These are phyloP conservation scores for Loriculus beryllinus DNA, from an alignment of 2,797 vertebrate genomes.

Conservation along the genomic window DNA sequence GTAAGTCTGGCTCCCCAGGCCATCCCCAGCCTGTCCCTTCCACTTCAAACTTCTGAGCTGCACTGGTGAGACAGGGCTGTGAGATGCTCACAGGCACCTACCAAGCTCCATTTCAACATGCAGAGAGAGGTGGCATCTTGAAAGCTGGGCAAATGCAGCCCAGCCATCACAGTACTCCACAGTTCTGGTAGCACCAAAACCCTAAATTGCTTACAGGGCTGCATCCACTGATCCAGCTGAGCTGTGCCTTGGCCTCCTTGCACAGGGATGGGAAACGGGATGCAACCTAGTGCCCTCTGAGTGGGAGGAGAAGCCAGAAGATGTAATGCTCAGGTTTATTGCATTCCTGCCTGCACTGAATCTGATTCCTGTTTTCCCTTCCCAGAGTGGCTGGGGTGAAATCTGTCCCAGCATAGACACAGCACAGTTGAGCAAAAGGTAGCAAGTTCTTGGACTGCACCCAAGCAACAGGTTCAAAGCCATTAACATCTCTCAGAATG, in stretches of 20 bases:
- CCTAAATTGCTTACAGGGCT: neutral
- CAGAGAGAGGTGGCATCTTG: neutral
- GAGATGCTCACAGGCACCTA: neutral
- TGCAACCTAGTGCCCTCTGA: rapidly evolving
- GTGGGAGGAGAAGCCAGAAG: neutral
- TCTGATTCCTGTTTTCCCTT: rapidly evolving
- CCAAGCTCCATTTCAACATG: neutral
- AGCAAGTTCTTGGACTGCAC: neutral
- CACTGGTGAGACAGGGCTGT: neutral
- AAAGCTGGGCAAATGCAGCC: neutral
- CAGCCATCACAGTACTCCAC: neutral
- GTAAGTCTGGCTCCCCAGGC: neutral
- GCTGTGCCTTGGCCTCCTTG: neutral
- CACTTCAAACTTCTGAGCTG: neutral
- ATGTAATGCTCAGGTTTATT: neutral
- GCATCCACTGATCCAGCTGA: rapidly evolving
- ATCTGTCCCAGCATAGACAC: neutral
- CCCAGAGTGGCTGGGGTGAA: neutral
- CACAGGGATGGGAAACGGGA: neutral
- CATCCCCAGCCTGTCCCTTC: neutral
- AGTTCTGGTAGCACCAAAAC: neutral
- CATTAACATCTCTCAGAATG: neutral
- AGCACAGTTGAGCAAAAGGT: neutral
- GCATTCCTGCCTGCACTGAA: neutral
- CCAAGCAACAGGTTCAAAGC: neutral